Base-by-base conservation (phyloP, 2,113 vertebrate genomes). In the Argyrosomus japonicus region DNA sequence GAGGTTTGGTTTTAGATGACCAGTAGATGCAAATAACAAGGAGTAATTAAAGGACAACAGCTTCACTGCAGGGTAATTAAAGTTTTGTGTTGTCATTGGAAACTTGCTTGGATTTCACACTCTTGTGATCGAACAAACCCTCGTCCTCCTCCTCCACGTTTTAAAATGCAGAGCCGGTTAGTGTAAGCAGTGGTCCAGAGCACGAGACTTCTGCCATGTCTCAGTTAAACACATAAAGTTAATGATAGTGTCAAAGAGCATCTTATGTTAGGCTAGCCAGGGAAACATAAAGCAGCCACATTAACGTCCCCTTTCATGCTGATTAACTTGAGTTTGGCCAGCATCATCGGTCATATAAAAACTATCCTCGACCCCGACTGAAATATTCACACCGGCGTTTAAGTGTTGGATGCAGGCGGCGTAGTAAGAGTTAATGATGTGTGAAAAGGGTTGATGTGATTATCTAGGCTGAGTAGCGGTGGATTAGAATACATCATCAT, bases 401-500 rank as follows among this genome's bases (percentile, higher is more conserved):
- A 57, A 75, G 84, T 72, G 76, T 62, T 57, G 19, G 56, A 77
- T 54, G 48, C 48, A 23, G 57, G 40, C 68, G 23, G 62, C 67
- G 77, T 48, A 64, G 56, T 63, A 23, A 57, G 50, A 69, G 48
- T 81, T 89, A 82, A 84, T 82, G 78, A 61, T 64, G 75, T 73
- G 73, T 73, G 54, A 65, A 82, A 75, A 67, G 54, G 45, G 68
- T 32, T 45, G 40, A 56, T 67, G 74, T 36, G 51, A 77, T 88
- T 73, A 75, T 88, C 32, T 3, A 54, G 71, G 67, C 63, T 53
- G 67, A 78, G 70, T 27, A 45, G 73, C 77, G 29, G 71, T 21
- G 45, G 43, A 76, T 6, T 17, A 6, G 18, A 79, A n/a, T 47
- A 56, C 60, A 14, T 65, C 71, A 51, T 80, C 5, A 18, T 77